Evolutionary conservation across 92 coral and sea anemone genomes (phyloP).

Genomic region (Parazoanthus atlanticus): DNA sequence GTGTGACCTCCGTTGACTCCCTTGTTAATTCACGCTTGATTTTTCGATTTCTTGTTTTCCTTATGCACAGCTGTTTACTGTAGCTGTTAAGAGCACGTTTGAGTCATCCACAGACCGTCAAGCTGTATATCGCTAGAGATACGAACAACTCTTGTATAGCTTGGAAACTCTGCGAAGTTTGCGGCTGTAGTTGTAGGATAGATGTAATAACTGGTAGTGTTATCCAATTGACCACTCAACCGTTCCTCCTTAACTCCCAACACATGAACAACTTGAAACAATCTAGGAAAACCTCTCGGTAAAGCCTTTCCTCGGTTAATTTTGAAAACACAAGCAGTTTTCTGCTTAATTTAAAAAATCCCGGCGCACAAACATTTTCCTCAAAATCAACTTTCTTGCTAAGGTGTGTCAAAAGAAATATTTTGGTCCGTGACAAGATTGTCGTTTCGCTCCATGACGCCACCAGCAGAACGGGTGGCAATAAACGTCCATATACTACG

Average conservation of each 20-base stretch:
- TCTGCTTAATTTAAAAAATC: neutral
- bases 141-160: neutral
- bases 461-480: constrained; percentile 42
- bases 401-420: constrained; percentile 41
- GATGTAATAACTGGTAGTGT: neutral
- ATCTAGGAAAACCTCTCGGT: neutral
- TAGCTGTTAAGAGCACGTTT: neutral
- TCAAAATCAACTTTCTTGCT: neutral
- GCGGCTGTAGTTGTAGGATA: neutral
- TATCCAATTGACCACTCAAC: constrained; percentile 24
- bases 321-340: neutral
- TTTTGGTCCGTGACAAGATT: constrained; percentile 33
- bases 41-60: neutral
- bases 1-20: neutral
- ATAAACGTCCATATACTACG: neutral
- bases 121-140: neutral
- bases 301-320: neutral
- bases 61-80: neutral
- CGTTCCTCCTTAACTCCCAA: neutral
- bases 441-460: constrained; percentile 48
- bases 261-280: neutral
- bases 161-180: neutral
- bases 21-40: neutral
- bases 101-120: neutral
- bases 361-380: constrained; percentile 9